Base-by-base conservation (phyloP, 2,797 vertebrate species). In the Fistularia commersonii region DNA sequence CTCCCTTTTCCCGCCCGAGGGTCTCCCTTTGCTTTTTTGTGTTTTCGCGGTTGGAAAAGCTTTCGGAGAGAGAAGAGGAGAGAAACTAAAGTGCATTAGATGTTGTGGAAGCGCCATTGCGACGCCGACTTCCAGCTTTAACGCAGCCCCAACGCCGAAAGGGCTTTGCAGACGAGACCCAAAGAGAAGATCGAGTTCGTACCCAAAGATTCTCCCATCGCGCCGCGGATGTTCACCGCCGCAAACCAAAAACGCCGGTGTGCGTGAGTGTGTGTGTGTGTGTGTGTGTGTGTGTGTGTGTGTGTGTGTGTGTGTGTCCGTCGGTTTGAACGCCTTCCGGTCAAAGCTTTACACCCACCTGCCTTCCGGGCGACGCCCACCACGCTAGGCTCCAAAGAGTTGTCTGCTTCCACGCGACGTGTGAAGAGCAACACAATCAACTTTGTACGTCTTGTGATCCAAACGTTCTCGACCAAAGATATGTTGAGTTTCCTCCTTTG, bases 381-480 rank as follows among this genome's bases (percentile, higher is more conserved):
- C 79, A 69, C 86, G 86, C 90, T 91, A 88, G 88, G 88, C 89
- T 92, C 93, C 94, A 95, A 94, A 95, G 92, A 93, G 75, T 89
- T 91, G 85, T 87, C 90, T 92, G 83, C 89, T 93, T 90, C 86
- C 76, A 85, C 83, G n/a, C n/a, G n/a, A n/a, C n/a, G n/a, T n/a
- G 76, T 51, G 89, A 87, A 78, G 79, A 90, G 85, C 87, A 88
- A 89, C 83, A 88, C 84, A 90, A 90, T 92, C 90, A 90, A 64
- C 41, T 68, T 84, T 83, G 82, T 82, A 83, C 83, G 80, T 69
- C 83, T 89, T 87, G 74, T 87, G 86, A 91, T 90, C 91, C 91
- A 92, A 93, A 90, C 90, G 74, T 87, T 92, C 79, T 86, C 90
- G 90, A 92, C 95, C 96, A 98, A 99, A 99, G 95, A 97, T 94